A percentile compares a stretch with the other conserved stretches of the same genome.
Conservation (phyloP, 1,140 invertebrate genomes). For the Samia ricini region DNA sequence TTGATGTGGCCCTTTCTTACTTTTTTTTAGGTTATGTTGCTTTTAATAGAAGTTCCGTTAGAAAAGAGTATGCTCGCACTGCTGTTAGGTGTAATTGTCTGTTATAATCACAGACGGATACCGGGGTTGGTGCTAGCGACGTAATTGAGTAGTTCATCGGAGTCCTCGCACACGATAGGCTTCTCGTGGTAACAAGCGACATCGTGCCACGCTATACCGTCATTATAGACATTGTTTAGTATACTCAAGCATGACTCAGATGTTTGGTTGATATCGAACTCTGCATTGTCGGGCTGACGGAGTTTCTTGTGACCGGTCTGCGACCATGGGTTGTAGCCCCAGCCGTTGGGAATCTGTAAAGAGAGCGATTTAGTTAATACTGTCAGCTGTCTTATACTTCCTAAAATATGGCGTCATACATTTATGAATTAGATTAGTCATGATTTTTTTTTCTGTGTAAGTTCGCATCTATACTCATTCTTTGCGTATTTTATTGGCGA, state of each 20-base stretch:
- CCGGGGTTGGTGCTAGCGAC: conserved; percentile 88
- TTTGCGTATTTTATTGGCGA: too few species aligned
- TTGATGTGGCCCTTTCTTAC: too few species aligned
- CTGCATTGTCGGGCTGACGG: conserved; percentile 93
- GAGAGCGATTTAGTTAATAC: neutral
- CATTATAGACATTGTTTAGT: conserved; percentile 94
- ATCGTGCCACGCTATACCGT: conserved; percentile 95
- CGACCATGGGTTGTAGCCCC: conserved; percentile 91
- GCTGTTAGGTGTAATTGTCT: neutral
- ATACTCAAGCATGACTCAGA: conserved; percentile 91
- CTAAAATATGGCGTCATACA: too few species aligned
- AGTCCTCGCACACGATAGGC: conserved; percentile 93
- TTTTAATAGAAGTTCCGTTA: too few species aligned
- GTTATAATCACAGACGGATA: conserved; percentile 84
- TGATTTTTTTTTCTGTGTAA: too few species aligned
- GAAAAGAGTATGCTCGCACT: too few species aligned
- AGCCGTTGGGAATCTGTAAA: conserved; percentile 79
- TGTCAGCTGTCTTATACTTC: too few species aligned
- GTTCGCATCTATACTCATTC: too few species aligned
- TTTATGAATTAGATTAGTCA: too few species aligned
- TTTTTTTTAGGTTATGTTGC: too few species aligned
- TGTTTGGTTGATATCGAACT: conserved; percentile 94
- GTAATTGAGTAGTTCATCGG: conserved; percentile 90
- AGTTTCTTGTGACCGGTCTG: conserved; percentile 92
- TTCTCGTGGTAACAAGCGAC: conserved; percentile 96